Evolutionary conservation across 2,888 invertebrate species (phyloP), one percentile per base, ranked within the genome.

Genomic region (Drosophila fungiperda): DNA sequence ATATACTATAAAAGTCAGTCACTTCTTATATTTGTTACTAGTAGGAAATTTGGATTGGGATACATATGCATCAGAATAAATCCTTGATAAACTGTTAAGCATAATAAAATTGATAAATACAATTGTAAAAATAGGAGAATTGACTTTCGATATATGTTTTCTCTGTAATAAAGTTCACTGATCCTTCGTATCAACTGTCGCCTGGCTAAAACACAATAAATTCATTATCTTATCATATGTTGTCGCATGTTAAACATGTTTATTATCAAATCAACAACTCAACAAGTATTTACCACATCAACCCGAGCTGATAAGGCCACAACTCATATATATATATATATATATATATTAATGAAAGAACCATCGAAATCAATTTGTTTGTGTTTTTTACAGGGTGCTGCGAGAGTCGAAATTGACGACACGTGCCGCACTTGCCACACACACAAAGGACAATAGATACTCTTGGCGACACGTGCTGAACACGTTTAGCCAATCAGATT

Each of bases 391-490:
- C 57, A 67, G 53, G 32, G 49, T 45, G 49, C 54, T 32, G 69
- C 3, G 36, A 58, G 60, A 86, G 78, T 86, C 82, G 78, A 79
- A 57, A 68, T 55, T 32, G 48, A 62, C 52, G 62, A 40, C 87
- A 89, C 89, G 89, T 69, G 89, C 57, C 64, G 54, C 70, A 88
- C 75, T 75, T 87, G 57, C 20, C 6, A 9, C 55, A 33, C 15
- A 66, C 35, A 35, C 35, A n/a, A 45, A 59, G 52, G 29, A 36
- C 55, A 9, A 23, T 8, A 26, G 29, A 29, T 17, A 45, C 50
- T 48, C 23, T 5, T 26, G 17, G 15, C 32, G 73, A 48, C 92
- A 91, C 92, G 92, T 91, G 92, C 78, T 49, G 59, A 50, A 69
- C 91, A 90, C 89, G 83, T 80, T 90, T 76, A 71, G 49, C 26